A percentile compares a stretch with the other conserved stretches of the same genome.
Conservation (phyloP, 2,113 vertebrate genomes). For the Agelaius tricolor region DNA sequence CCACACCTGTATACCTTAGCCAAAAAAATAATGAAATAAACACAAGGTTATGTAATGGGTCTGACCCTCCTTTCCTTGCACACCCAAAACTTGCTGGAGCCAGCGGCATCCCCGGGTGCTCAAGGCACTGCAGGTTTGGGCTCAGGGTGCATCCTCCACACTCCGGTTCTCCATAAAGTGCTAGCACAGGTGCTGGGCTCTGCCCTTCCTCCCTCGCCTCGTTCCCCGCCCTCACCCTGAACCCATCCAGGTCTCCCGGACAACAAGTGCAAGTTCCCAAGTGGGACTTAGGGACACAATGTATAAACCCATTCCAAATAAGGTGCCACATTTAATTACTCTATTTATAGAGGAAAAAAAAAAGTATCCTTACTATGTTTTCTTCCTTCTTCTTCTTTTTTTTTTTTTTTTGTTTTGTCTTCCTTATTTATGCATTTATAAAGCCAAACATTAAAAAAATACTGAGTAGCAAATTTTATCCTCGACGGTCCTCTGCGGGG, state of each 20-base stretch:
- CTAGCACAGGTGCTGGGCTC: conserved; percentile 71
- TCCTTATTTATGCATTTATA: conserved; percentile 42
- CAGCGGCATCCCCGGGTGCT: conserved; percentile 10
- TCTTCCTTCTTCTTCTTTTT: not conserved
- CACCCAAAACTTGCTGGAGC: conserved; percentile 7
- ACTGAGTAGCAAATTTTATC: conserved; percentile 52
- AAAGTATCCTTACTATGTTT: conserved; percentile 17
- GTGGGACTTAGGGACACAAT: conserved; percentile 18
- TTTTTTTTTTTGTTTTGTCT: not conserved
- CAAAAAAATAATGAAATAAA: not conserved
- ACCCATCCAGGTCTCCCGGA: conserved; percentile 13
- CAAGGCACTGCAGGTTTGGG: conserved; percentile 53
- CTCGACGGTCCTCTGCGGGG: not conserved
- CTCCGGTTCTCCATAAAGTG: conserved; percentile 86
- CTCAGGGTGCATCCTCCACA: conserved; percentile 66
- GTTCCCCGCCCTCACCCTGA: not conserved
- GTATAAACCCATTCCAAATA: conserved; percentile 32
- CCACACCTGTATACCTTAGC: not conserved
- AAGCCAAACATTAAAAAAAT: conserved; percentile 62
- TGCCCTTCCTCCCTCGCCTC: not conserved
- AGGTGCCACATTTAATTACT: conserved; percentile 53
- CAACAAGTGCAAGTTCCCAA: conserved; percentile 69
- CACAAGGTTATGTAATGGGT: not conserved
- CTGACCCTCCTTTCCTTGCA: conserved; percentile 5
- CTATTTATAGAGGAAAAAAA: not conserved